Evolutionary conservation across 53 echinoderm and acorn worm genomes (phyloP).

Genomic region (Pentamera pediparva): DNA sequence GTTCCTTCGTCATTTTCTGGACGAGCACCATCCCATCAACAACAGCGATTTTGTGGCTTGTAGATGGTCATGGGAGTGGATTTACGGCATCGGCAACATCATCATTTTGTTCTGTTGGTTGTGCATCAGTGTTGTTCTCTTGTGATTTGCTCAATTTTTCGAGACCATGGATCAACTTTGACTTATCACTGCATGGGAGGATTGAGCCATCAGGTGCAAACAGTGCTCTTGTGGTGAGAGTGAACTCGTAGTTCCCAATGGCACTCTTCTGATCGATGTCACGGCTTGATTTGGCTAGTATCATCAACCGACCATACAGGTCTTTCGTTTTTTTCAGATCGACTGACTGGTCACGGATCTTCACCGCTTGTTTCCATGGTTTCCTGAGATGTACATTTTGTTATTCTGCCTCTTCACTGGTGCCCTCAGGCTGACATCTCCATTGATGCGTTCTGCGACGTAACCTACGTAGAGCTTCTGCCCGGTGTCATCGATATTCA

Average conservation of each 20-base stretch:
- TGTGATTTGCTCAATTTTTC: neutral
- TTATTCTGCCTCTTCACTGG: slow-evolving; percentile 48
- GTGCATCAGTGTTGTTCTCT: slow-evolving; percentile 38
- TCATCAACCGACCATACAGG: slow-evolving; percentile 40
- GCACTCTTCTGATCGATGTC: slow-evolving; percentile 43
- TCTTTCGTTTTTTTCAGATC: slow-evolving; percentile 65
- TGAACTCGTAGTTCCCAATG: slow-evolving; percentile 42
- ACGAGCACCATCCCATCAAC: slow-evolving; percentile 47
- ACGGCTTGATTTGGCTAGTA: slow-evolving; percentile 46
- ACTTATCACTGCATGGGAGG: slow-evolving; percentile 27
- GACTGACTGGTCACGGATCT: slow-evolving; percentile 44
- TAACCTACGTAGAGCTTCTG: slow-evolving; percentile 41
- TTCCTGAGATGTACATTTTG: slow-evolving; percentile 41
- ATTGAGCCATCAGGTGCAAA: slow-evolving; percentile 43
- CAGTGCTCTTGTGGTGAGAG: slow-evolving; percentile 39
- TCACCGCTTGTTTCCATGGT: slow-evolving; percentile 12
- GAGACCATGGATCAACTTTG: slow-evolving; percentile 16
- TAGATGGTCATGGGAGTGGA: slow-evolving; percentile 1
- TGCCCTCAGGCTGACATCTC: slow-evolving; percentile 47
- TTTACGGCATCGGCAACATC: neutral
- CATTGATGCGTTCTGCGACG: slow-evolving; percentile 45
- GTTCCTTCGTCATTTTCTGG: slow-evolving; percentile 22
- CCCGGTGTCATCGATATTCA: slow-evolving; percentile 30
- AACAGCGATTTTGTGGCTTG: slow-evolving; percentile 11
- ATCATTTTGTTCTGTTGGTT: slow-evolving; percentile 11